phyloP scores from a whole-genome alignment of 2,888 invertebrate genomes.

The Drosophila tripunctata region DNA sequence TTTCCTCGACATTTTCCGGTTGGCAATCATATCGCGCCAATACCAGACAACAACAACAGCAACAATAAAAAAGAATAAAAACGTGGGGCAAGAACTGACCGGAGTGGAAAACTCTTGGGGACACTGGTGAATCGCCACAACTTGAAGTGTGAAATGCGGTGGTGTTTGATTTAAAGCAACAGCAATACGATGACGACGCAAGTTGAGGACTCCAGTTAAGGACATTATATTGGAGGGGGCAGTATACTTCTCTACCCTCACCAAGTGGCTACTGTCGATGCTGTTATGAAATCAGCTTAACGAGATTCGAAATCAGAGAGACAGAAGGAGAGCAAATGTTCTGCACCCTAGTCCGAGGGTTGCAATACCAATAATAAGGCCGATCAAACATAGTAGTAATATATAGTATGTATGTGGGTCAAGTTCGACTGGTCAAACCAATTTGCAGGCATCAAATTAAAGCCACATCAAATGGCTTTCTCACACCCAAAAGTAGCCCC shows the following conservation, averaged over 20 bases:
- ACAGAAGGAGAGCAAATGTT: constrained; percentile 15
- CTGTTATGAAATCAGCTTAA: constrained; percentile 78
- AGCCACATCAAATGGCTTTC: constrained; percentile 55
- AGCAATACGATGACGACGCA: constrained; percentile 32
- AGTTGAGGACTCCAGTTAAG: constrained; percentile 51
- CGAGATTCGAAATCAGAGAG: constrained; percentile 73
- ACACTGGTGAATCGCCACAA: constrained; percentile 49
- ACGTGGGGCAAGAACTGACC: constrained; percentile 37
- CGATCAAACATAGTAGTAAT: no score
- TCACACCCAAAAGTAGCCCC: background rate
- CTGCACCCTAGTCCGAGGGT: constrained; percentile 34
- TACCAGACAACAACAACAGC: constrained; percentile 62
- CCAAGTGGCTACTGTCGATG: constrained; percentile 35
- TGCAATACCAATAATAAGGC: constrained; percentile 34
- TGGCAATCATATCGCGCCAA: constrained; percentile 78
- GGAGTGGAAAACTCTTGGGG: constrained; percentile 52
- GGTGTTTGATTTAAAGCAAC: constrained; percentile 76
- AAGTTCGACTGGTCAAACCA: constrained; percentile 68
- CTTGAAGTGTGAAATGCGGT: constrained; percentile 72
- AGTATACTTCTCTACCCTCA: constrained; percentile 16
- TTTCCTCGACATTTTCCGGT: constrained; percentile 77
- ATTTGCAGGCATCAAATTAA: constrained; percentile 73
- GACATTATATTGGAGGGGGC: constrained; percentile 42
- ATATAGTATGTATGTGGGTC: constrained; percentile 1
- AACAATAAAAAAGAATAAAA: constrained; percentile 24